These are phyloP conservation scores for Pardalotus punctatus DNA, from an alignment of 2,113 vertebrate species.

Conservation along the genomic window DNA sequence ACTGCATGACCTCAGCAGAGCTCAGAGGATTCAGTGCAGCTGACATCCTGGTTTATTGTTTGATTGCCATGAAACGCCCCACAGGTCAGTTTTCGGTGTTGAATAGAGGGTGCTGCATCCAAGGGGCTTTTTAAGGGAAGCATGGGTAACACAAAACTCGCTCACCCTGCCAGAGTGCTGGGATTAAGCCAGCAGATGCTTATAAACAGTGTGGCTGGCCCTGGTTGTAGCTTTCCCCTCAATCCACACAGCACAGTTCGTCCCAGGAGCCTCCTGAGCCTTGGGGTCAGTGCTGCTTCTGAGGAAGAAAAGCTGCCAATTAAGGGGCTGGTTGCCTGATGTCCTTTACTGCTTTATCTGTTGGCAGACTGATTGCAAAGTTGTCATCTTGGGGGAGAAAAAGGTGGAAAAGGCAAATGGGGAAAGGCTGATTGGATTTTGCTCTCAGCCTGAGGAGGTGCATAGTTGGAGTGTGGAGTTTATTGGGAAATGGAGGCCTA, in stretches of 20 bases:
- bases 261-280: neutral
- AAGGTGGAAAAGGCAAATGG: neutral
- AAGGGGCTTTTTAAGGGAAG: neutral
- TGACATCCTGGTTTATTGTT: neutral
- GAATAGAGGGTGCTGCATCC: neutral
- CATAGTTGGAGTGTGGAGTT: neutral
- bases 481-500: neutral
- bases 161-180: neutral
- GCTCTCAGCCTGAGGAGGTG: neutral
- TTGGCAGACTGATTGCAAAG: neutral
- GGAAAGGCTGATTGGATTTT: neutral
- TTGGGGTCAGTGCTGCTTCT: neutral
- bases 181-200: neutral
- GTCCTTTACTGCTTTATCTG: neutral
- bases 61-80: accelerated
- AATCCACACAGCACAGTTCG: accelerated
- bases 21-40: neutral
- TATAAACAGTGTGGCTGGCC: neutral
- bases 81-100: accelerated
- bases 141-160: neutral
- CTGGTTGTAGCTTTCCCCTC: neutral
- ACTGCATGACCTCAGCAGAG: neutral
- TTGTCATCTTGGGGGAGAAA: neutral
- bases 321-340: neutral
- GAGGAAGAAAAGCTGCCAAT: neutral